Evolutionary conservation across 2,797 vertebrate species (phyloP), one percentile per base, ranked within the genome.

Genomic region (Typhlichthys eigenmanni): DNA sequence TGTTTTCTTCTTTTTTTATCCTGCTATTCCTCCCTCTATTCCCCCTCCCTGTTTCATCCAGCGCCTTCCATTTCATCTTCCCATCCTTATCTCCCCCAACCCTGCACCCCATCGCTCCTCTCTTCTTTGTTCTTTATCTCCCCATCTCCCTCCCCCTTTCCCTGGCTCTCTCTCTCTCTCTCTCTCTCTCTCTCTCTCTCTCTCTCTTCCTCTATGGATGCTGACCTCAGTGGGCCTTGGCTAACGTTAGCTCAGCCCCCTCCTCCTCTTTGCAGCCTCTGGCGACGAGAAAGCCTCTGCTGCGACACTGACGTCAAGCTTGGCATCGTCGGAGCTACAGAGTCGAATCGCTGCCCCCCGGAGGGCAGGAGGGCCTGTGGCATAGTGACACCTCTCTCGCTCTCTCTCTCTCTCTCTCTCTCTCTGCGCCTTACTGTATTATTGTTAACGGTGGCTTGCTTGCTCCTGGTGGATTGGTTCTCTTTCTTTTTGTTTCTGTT

Each of bases 211-310:
- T 89, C 75, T 87, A 78, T 86, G 87, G 79, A 87, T 82, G 84
- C 82, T 87, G 75, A 86, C 81, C 85, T 87, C 87, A 85, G 80
- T 83, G 83, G 91, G 86, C 92, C 91, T 94, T 95, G 94, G 94
- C 94, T 95, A 97, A 95, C 87, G 88, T 92, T 95, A 95, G 95
- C 93, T 97, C 95, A 96, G 95, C 95, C 91, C 84, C 95, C 93
- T 96, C 96, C 93, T 97, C 96, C 94, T 96, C 94, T 96, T 97
- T 98, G 92, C 96, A 97, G 93, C 95, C 96, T 94, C 92, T 96
- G 94, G 94, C 96, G 95, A 97, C 95, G 95, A 98, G 95, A 91
- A 95, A 95, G 91, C 83, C 88, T 85, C 82, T 86, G 72, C 87
- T 85, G 81, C 83, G 83, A 94, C 95, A 95, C 94, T 97, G 95